Evolutionary conservation across 2,797 vertebrate species (phyloP).

Genomic region (Odontamblyopus lacepedii): DNA sequence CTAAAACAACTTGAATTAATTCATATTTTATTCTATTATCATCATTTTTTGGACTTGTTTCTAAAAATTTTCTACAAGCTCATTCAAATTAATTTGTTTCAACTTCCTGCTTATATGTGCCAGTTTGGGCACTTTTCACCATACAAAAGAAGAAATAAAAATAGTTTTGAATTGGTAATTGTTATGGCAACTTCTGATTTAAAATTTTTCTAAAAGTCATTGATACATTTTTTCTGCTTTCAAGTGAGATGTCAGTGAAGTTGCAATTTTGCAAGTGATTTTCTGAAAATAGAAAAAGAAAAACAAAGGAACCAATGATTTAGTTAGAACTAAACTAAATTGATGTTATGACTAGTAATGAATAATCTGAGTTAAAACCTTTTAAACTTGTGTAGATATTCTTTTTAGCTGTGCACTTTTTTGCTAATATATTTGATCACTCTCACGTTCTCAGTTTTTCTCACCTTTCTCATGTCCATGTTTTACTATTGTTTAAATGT

Average conservation of each 20-base stretch:
- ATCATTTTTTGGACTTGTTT: background rate
- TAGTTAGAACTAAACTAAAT: no score
- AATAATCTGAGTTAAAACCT: background rate
- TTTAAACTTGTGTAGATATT: background rate
- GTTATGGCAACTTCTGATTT: background rate
- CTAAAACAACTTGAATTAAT: background rate
- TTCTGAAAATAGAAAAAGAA: no score
- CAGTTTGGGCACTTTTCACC: background rate
- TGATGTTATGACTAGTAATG: background rate
- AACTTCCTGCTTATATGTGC: background rate
- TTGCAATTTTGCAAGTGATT: no score
- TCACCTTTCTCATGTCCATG: background rate
- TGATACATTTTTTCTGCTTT: no score
- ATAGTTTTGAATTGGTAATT: no score
- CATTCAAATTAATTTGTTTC: background rate
- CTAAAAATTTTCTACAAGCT: no score
- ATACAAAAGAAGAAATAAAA: background rate
- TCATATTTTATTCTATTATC: background rate
- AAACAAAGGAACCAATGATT: no score
- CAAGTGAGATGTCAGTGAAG: no score
- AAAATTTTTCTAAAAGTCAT: background rate
- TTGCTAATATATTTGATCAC: background rate
- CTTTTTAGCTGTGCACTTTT: background rate
- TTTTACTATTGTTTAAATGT: background rate
- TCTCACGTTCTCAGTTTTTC: background rate